Percentiles rank a stretch among this genome's conserved stretches.
phyloP scores from a whole-genome alignment of 2,113 vertebrate species.

The Antigone vipio region DNA sequence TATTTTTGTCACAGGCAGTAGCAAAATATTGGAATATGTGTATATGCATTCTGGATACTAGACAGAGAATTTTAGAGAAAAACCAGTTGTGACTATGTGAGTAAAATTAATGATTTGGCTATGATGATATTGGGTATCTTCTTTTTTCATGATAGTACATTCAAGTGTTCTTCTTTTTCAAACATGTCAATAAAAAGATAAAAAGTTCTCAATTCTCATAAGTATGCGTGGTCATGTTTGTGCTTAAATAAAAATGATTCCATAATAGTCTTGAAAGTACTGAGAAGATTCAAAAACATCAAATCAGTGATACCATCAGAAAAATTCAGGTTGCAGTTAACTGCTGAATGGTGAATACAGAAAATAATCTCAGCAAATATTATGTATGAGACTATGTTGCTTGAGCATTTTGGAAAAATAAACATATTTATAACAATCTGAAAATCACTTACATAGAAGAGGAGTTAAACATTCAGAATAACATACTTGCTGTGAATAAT shows the following conservation, averaged over 20 bases:
- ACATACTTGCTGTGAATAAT: constrained; percentile 15
- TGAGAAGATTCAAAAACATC: neutral
- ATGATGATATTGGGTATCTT: neutral
- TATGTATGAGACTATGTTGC: neutral
- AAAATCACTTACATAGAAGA: neutral
- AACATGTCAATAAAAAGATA: neutral
- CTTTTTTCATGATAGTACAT: neutral
- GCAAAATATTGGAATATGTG: neutral
- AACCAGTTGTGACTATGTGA: neutral
- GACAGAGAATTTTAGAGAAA: neutral
- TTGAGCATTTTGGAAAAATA: constrained; percentile 1
- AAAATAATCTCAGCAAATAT: neutral
- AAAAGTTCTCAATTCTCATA: neutral
- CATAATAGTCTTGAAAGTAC: neutral
- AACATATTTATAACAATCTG: neutral
- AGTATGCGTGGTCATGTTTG: neutral
- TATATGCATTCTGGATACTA: neutral
- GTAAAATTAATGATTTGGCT: neutral
- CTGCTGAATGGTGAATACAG: neutral
- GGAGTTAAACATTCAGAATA: neutral
- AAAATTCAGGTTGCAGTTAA: neutral
- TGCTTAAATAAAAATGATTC: neutral
- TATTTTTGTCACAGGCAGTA: neutral
- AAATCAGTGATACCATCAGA: neutral
- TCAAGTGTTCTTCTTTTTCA: neutral